These are phyloP conservation scores for Holocentrus rufus DNA, from an alignment of 2,797 vertebrate genomes.

Conservation along the genomic window DNA sequence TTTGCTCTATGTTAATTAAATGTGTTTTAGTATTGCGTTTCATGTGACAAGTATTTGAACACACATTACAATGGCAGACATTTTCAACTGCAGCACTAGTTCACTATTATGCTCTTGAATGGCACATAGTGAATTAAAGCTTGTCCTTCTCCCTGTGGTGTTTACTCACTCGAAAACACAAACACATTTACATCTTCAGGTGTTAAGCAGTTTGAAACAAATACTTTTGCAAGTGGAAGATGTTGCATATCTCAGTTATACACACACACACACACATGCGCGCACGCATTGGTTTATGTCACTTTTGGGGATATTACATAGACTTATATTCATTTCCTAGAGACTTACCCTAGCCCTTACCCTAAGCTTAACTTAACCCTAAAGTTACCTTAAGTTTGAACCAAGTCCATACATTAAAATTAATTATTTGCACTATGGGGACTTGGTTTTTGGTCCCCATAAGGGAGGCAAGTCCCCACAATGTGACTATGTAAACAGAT, in stretches of 20 bases:
- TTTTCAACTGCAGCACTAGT: slow-evolving; percentile 2
- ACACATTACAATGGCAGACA: slow-evolving; percentile 29
- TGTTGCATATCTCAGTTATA: slow-evolving; percentile 41
- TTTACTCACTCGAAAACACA: slow-evolving; percentile 14
- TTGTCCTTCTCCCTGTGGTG: slow-evolving; percentile 1
- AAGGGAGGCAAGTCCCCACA: too few species aligned
- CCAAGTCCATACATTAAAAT: too few species aligned
- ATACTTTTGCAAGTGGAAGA: slow-evolving; percentile 6
- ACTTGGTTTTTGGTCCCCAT: too few species aligned
- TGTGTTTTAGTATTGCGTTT: slow-evolving; percentile 60
- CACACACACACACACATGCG: neutral
- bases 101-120: neutral
- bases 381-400: too few species aligned
- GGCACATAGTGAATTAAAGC: neutral
- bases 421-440: too few species aligned
- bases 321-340: too few species aligned
- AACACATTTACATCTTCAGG: slow-evolving; percentile 9
- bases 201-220: slow-evolving; percentile 10
- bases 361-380: too few species aligned
- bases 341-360: too few species aligned
- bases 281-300: too few species aligned
- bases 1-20: slow-evolving; percentile 79
- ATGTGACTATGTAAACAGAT: too few species aligned
- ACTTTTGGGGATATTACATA: too few species aligned
- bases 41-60: slow-evolving; percentile 47